A percentile compares a stretch with the other conserved stretches of the same genome.
phyloP scores from a whole-genome alignment of 2,113 vertebrate genomes.

The Lonchura striata region DNA sequence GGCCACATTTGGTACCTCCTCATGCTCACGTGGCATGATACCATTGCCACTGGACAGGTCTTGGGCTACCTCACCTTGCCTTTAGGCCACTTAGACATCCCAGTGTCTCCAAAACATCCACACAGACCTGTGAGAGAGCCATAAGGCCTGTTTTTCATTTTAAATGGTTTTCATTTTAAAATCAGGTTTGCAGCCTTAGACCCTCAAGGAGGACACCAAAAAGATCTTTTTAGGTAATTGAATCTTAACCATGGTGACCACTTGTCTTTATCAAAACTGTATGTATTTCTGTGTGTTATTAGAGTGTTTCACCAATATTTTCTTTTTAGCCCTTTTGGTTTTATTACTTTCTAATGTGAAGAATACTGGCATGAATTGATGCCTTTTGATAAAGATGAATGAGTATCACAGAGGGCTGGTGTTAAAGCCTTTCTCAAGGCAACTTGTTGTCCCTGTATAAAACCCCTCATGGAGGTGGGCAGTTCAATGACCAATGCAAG shows the following conservation, averaged over 20 bases:
- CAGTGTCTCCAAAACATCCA: neutral
- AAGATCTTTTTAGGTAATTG: neutral
- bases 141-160: neutral
- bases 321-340: neutral
- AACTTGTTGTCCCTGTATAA: neutral
- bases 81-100: neutral
- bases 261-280: neutral
- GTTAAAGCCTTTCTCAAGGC: neutral
- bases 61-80: neutral
- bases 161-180: too few species aligned
- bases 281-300: neutral
- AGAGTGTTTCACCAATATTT: neutral
- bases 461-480: neutral
- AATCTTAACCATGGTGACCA: neutral
- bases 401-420: neutral
- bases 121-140: neutral
- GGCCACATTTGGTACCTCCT: neutral
- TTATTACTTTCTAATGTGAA: neutral
- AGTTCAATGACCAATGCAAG: neutral
- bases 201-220: neutral
- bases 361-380: neutral
- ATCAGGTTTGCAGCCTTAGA: neutral
- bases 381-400: neutral
- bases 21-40: rapidly evolving
- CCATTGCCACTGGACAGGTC: neutral